phyloP scores from a whole-genome alignment of 2,113 vertebrate species.

The Ceyx melanurus region DNA sequence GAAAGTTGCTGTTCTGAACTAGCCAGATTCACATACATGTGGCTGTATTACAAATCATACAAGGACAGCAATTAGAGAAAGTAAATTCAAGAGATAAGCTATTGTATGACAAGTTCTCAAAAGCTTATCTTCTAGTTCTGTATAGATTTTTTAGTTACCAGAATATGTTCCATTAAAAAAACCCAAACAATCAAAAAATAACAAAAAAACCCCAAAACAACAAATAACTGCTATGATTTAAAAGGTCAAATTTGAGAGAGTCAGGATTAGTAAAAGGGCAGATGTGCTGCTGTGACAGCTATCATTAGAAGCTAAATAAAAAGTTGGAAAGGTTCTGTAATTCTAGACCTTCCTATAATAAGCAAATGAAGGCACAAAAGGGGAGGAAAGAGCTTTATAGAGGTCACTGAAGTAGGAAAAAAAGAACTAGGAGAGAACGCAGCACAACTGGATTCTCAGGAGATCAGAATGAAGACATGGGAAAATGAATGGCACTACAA shows the following conservation, averaged over 20 bases:
- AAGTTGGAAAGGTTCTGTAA: not conserved
- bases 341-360: not conserved
- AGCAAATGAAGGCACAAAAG: not conserved
- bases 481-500: not conserved
- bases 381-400: not conserved
- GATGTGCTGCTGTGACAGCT: not conserved
- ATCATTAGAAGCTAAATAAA: not conserved
- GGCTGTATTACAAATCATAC: not conserved
- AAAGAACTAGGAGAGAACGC: not conserved
- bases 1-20: not conserved
- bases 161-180: not conserved
- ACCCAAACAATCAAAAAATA: not conserved
- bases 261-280: not conserved
- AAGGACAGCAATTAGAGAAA: not conserved
- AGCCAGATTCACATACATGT: not conserved
- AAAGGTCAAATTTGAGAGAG: not conserved
- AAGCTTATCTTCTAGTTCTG: not conserved
- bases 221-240: not conserved
- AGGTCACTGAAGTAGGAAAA: not conserved
- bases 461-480: not conserved
- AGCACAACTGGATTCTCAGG: not conserved
- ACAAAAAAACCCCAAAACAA: not conserved
- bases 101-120: not conserved
- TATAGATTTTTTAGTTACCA: not conserved
- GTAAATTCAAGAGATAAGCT: not conserved